Base-by-base conservation (phyloP, 2,888 invertebrate genomes). In the Drosophila histrio region DNA sequence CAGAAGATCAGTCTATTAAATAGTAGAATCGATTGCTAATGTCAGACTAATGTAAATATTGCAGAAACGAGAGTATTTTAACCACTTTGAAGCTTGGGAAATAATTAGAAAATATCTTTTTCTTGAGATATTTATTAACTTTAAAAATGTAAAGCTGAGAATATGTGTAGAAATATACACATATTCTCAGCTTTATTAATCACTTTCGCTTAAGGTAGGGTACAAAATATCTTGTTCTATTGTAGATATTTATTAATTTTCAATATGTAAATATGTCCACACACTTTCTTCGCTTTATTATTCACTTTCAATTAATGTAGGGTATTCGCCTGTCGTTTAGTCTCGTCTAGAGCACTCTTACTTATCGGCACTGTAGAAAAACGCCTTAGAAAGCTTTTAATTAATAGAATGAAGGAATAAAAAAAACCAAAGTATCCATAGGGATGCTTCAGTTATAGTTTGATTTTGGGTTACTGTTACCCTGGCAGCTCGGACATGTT, bases 401-500 rank as follows among this genome's bases (percentile, higher is more conserved):
- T 50, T 50, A 30, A 46, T 13, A 32, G 5, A n/a, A 21, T n/a
- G n/a, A n/a, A n/a, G n/a, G 6, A 21, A 26, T 17, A 17, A 9
- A 17, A 15, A 24, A 26, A 43, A 24, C 1, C 9, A 21, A 39
- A 19, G 9, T 22, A 22, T 22, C 9, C 39, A 7, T 52, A 52
- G 52, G 52, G 52, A 52, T 52, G 52, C 39, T 39, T 39, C 28
- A 52, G 28, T 28, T 52, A 39, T 52, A 30, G 54, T 44, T 56
- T 36, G 34, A 56, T 56, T 56, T 56, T 44, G 24, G 54, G 44
- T 41, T 43, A 53, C 41, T 53, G 39, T 53, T 44, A 44, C 34
- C 30, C 44, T 32, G 32, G 67, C 73, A 77, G 73, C 62, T 77
- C 41, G 53, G 62, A 67, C 78, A 67, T 72, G 78, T 75, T 73